Base-by-base conservation (phyloP, 92 coral and sea anemone species). In the Palythoa caribaeorum region DNA sequence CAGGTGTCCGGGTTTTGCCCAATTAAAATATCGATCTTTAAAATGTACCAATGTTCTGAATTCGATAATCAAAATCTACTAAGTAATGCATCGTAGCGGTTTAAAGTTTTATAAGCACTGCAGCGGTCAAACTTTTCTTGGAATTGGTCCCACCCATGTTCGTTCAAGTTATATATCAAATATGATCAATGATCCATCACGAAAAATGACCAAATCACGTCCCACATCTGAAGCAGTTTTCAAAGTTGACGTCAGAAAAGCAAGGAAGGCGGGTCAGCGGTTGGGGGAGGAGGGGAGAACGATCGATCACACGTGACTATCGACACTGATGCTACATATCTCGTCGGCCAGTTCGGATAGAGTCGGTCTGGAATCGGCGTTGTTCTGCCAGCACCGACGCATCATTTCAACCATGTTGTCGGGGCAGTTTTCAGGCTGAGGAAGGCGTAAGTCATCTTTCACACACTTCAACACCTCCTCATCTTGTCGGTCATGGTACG, bases 401-500 rank as follows among this genome's bases (percentile, higher is more conserved):
- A 97, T 89, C 86, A 97, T 88, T 39, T 88, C 92, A 52, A 93
- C 92, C 78, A 97, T 92, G 55, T 89, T 95, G 70, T 96, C 97
- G 7, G 99, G 99, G 86, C 99, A 97, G 79, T 89, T 90, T 9
- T 94, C 97, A 1, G 99, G 99, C 71, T 97, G 96, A 38, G 97
- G 88, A 52, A 97, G 93, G 20, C 99, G 99, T 14, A 97, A 92
- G 59, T 97, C 99, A 80, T 91, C 95, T 73, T 89, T 88, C 68
- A 97, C 92, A 71, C 96, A 95, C 71, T 95, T 94, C 63, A 95
- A 89, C 12, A 97, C 99, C 91, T 97, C 99, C 76, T 97, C 97
- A 69, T 94, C 96, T 40, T 97, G 88, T 35, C 98, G 94, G 60
- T 95, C 98, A 28, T 89, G 92, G 90, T 92, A 97, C 15, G 99